Conservation (phyloP, 2,797 vertebrate genomes). For the Pteropus rufus region DNA sequence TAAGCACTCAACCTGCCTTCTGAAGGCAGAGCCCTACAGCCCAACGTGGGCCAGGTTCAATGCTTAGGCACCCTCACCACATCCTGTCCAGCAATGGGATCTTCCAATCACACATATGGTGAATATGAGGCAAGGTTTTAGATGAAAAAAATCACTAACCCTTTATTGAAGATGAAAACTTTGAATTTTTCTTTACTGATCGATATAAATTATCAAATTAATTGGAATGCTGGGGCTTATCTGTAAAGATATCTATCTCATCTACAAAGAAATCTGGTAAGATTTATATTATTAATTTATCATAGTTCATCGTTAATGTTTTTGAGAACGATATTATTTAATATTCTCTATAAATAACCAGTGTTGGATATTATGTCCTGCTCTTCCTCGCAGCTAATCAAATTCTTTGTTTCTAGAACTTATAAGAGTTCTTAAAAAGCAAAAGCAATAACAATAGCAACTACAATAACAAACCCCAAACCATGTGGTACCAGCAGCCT, state of each 20-base stretch:
- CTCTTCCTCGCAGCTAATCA: neutral
- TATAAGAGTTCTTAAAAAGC: slow-evolving; percentile 7
- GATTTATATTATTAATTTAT: neutral
- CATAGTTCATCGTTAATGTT: neutral
- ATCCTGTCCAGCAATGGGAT: fast-evolving
- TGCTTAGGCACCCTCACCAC: neutral
- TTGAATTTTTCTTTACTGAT: neutral
- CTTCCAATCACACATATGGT: neutral
- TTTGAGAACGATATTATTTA: neutral
- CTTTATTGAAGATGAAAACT: neutral
- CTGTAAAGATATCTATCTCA: neutral
- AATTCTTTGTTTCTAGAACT: slow-evolving; percentile 14
- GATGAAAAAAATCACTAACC: neutral
- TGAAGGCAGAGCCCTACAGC: neutral
- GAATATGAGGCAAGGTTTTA: neutral
- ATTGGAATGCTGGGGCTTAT: neutral
- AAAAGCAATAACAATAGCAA: neutral
- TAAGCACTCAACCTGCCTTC: neutral
- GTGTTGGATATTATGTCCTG: neutral
- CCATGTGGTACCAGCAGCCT: neutral
- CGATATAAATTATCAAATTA: neutral
- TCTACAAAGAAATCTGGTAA: neutral
- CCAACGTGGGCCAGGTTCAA: fast-evolving
- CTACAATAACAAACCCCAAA: neutral
- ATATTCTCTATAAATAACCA: neutral